Evolutionary conservation across 2,888 invertebrate species (phyloP), one percentile per base, ranked within the genome.

Genomic region (Ophion obscuratus): DNA sequence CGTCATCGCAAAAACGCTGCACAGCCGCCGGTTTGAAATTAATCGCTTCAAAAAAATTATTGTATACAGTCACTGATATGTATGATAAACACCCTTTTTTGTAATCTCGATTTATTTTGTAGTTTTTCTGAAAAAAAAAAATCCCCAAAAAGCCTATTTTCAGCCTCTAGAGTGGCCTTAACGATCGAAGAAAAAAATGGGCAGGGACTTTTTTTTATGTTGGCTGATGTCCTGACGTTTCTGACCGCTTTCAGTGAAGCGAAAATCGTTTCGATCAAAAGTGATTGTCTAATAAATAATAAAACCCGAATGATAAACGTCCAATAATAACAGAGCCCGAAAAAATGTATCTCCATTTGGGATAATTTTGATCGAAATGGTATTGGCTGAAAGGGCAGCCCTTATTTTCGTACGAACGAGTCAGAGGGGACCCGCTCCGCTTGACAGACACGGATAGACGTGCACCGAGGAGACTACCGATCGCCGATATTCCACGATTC

Each of bases 321-420:
- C 11, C 53, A 53, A 53, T 53, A 53, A 53, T 14, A 53, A 53
- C 4, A 17, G 14, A 53, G 11, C 53, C 17, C 4, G 17, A 53
- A 53, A 1, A 17, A 14, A 53, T 53, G 17, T 17, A 53, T 53
- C 4, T 53, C 53, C 53, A 53, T 53, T 53, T 17, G 17, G 14
- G 53, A 14, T 14, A 0, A 53, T 53, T 53, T 53, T 17, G 53
- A 53, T 5, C 53, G 14, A 53, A 53, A 53, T 1, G 53, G 5
- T 53, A 53, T 53, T 53, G 53, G 53, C 14, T 53, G 14, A 53
- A 53, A 53, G 76, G 70, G 61, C 80, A 76, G 59, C 80, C 76
- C 71, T 71, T 81, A 76, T 81, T 84, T 80, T 76, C 36, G 40
- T 64, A 66, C 79, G 79, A 64, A 57, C 7, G 61, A 84, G 64